phyloP scores from a whole-genome alignment of 1,140 invertebrate species.

The Phymorhynchus buccinoides region DNA sequence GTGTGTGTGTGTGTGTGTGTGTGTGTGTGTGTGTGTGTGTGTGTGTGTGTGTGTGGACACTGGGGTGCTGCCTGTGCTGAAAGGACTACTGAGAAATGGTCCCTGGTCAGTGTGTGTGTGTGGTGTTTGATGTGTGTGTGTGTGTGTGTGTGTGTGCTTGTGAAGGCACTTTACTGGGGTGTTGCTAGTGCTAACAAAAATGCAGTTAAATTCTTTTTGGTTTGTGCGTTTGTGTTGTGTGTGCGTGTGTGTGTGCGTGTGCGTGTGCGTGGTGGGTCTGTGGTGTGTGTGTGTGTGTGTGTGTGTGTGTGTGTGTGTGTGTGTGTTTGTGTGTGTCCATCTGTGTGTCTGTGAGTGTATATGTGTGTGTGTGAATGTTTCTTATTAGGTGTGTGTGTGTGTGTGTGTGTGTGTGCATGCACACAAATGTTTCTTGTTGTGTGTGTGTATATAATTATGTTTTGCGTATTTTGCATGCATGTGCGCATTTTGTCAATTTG shows the following conservation, averaged over 20 bases:
- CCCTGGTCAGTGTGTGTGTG: background rate
- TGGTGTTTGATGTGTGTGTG: background rate
- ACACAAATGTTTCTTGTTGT: background rate
- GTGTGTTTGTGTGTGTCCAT: background rate
- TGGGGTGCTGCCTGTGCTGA: no score
- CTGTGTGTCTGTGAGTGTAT: background rate
- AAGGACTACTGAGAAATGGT: no score
- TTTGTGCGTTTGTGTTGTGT: background rate
- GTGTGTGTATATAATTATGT: background rate
- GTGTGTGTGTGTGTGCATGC: slow-evolving; percentile 5
- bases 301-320: slow-evolving; percentile 1
- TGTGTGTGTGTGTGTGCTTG: background rate
- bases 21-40: background rate
- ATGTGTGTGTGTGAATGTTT: background rate
- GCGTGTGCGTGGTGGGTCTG: no score
- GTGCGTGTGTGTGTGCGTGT: background rate
- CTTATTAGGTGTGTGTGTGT: background rate
- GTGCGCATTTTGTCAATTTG: background rate
- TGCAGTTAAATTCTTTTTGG: background rate
- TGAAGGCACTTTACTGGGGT: background rate
- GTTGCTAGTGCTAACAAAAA: no score
- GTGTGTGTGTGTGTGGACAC: background rate
- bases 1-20: background rate
- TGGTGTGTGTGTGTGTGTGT: background rate
- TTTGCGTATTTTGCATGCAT: no score